phyloP scores from a whole-genome alignment of 2,888 invertebrate species.

The Dastarcus helophoroides region DNA sequence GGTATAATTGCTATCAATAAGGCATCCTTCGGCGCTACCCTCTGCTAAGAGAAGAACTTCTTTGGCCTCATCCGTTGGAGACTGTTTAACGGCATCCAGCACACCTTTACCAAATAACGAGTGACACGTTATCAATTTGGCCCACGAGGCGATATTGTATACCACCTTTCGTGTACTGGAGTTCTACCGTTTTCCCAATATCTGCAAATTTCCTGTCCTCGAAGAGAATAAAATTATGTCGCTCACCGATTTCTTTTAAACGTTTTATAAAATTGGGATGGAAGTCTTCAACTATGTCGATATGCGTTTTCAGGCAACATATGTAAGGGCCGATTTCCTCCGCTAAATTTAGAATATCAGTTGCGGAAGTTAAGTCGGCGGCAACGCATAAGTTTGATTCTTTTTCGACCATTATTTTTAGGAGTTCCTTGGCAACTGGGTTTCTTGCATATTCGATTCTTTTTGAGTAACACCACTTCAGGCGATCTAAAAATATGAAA shows the following conservation, averaged over 20 bases:
- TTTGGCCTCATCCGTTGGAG: constrained; percentile 32
- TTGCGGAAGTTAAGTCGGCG: constrained; percentile 64
- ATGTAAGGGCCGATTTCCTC: constrained; percentile 73
- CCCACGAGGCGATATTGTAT: constrained; percentile 75
- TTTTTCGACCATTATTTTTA: constrained; percentile 71
- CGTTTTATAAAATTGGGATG: constrained; percentile 47
- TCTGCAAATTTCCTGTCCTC: constrained; percentile 97
- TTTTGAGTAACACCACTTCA: constrained; percentile 46
- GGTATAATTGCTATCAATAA: constrained; percentile 53
- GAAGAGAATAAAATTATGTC: constrained; percentile 80
- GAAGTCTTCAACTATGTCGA: constrained; percentile 80
- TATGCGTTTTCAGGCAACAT: constrained; percentile 80
- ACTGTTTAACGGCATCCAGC: constrained; percentile 39
- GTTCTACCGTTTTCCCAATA: constrained; percentile 83
- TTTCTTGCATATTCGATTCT: constrained; percentile 51
- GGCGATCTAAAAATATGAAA: constrained; percentile 44
- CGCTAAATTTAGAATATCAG: constrained; percentile 60
- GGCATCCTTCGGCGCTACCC: constrained; percentile 64
- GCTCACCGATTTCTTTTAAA: constrained; percentile 55
- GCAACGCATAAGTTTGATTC: constrained; percentile 84
- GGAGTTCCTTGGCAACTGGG: constrained; percentile 51
- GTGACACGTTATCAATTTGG: constrained; percentile 86
- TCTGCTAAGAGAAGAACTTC: constrained; percentile 78
- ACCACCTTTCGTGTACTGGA: constrained; percentile 71
- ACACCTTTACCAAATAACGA: constrained; percentile 71